Base-by-base conservation (phyloP, 2,888 invertebrate genomes). In the Exocentrus adspersus region DNA sequence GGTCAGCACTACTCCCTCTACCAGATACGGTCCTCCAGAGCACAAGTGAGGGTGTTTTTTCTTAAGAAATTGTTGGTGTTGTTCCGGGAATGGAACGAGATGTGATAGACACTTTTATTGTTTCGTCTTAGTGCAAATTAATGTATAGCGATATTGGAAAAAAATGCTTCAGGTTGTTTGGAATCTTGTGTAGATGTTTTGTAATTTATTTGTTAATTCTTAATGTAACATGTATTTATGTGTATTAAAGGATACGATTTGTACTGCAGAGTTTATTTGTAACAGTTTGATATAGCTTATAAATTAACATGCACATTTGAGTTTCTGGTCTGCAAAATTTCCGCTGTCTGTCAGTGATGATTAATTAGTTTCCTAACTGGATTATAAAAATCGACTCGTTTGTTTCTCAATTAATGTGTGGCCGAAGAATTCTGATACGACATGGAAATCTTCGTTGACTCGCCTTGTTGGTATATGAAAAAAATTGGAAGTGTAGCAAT, bases 141-240 rank as follows among this genome's bases (percentile, higher is more conserved):
- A 24, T 24, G 24, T 24, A 24, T 5, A 24, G 14, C 14, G 10
- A 12, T 12, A 12, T 37, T 37, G 14, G 24, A 24, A n/a, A n/a
- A n/a, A n/a, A 16, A 9, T 28, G 28, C 12, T 50, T 50, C 50
- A 50, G 32, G 28, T 19, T 50, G 28, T 50, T 30, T 12, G 17
- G 24, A 50, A 28, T 24, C 19, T 46, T n/a, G 19, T 46, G 12
- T 19, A 16, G n/a, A 24, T 24, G 24, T 24, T 24, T 24, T 24
- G n/a, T 37, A 12, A 37, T 37, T 37, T 37, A 37, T 24, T 24
- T 24, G 3, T 5, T 24, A 3, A 24, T 24, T 24, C n/a, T n/a
- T n/a, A n/a, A n/a, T 30, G 30, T 30, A 30, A 30, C 9, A n/a
- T 30, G 30, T 9, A n/a, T 37, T 5, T 24, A 5, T 24, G 7